Percentiles rank a stretch among this genome's conserved stretches.
These are phyloP conservation scores for Pachypanchax playfairii DNA, from an alignment of 2,113 vertebrate genomes.

Conservation along the genomic window DNA sequence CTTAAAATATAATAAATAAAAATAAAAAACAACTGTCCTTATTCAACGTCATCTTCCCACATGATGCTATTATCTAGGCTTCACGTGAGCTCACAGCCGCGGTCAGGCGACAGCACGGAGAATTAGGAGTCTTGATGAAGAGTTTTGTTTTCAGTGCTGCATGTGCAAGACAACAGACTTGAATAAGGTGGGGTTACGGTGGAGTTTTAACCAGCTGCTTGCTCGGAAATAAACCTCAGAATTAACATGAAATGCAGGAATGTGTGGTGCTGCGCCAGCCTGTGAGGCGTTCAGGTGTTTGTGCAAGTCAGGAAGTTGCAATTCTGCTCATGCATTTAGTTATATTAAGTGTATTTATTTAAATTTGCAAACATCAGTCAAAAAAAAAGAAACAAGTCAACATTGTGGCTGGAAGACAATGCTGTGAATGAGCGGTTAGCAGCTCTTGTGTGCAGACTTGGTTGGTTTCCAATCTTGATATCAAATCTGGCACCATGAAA, in stretches of 20 bases:
- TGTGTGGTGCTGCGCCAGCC: not conserved
- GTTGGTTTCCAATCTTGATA: slow-evolving; percentile 77
- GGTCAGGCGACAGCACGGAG: slow-evolving; percentile 71
- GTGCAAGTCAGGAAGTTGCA: not conserved
- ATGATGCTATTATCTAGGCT: slow-evolving; percentile 34
- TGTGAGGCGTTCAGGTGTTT: not conserved
- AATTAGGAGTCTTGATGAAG: slow-evolving; percentile 82
- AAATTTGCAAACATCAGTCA: slow-evolving; percentile 15
- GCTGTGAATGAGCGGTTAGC: slow-evolving; percentile 39
- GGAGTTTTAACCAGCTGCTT: slow-evolving; percentile 72
- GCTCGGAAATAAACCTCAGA: slow-evolving; percentile 59
- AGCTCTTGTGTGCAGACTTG: slow-evolving; percentile 73
- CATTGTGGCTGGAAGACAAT: slow-evolving; percentile 74
- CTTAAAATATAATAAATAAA: not conserved
- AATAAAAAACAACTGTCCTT: slow-evolving; percentile 14
- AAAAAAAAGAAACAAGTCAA: slow-evolving; percentile 61
- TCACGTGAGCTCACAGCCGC: slow-evolving; percentile 78
- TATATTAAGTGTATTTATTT: slow-evolving; percentile 7
- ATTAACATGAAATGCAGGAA: slow-evolving; percentile 53
- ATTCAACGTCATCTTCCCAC: slow-evolving; percentile 26
- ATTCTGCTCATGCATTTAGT: not conserved
- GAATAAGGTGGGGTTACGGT: slow-evolving; percentile 41
- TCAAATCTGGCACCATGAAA: slow-evolving; percentile 75
- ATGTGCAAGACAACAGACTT: slow-evolving; percentile 68
- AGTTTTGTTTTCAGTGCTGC: slow-evolving; percentile 70